Percentiles rank a stretch among this genome's conserved stretches.
These are phyloP conservation scores for Limnephilus auricula DNA, from an alignment of 2,888 invertebrate species.

Conservation along the genomic window DNA sequence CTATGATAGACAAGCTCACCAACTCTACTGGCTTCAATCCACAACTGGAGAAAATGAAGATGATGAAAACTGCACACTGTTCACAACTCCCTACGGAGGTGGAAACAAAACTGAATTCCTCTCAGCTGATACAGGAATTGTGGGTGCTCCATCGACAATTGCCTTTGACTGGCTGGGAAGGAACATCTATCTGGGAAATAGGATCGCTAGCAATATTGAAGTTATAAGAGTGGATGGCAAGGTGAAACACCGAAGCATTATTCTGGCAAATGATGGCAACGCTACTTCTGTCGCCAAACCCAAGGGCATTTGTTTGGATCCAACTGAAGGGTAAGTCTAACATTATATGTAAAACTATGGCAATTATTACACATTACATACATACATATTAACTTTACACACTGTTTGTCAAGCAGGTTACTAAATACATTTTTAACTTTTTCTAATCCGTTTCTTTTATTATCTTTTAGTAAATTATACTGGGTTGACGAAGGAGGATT, in stretches of 20 bases:
- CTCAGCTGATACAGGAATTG: conserved; percentile 89
- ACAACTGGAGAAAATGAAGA: conserved; percentile 83
- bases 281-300: conserved; percentile 92
- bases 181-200: conserved; percentile 95
- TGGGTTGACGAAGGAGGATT: conserved; percentile 98
- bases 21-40: conserved; percentile 91
- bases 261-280: conserved; percentile 93
- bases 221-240: conserved; percentile 91
- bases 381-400: neutral
- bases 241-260: conserved; percentile 88
- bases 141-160: conserved; percentile 93
- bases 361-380: neutral
- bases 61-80: conserved; percentile 91
- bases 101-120: conserved; percentile 91
- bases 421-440: conserved; percentile 16
- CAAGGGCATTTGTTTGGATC: conserved; percentile 92
- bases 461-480: conserved; percentile 84
- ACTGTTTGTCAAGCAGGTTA: neutral
- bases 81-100: conserved; percentile 89
- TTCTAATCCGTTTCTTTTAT: neutral
- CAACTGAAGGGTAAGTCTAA: conserved; percentile 87
- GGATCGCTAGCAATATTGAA: conserved; percentile 93
- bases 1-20: conserved; percentile 91
- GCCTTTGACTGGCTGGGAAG: conserved; percentile 98
- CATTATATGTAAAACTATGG: neutral